These are phyloP conservation scores for Opisthocomus hoazin DNA, from an alignment of 2,113 vertebrate genomes.

Conservation along the genomic window DNA sequence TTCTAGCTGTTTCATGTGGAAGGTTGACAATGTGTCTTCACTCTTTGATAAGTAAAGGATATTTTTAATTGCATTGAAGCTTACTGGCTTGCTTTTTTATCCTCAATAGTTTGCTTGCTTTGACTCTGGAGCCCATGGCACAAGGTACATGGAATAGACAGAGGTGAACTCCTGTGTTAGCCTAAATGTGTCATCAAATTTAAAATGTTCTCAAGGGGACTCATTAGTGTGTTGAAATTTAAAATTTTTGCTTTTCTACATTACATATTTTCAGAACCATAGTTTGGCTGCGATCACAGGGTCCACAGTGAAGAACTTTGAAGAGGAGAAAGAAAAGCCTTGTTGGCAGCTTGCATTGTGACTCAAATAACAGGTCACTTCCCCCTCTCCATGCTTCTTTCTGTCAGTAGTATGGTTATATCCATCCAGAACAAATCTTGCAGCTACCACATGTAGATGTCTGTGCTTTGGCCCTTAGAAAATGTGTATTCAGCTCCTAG, in stretches of 20 bases:
- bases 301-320: accelerated
- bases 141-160: not conserved
- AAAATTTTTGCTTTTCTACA: not conserved
- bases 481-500: not conserved
- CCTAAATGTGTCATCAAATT: not conserved
- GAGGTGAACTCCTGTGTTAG: not conserved
- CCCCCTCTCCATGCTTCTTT: not conserved
- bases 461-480: not conserved
- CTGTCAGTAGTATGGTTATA: not conserved
- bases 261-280: not conserved
- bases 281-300: not conserved
- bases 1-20: not conserved
- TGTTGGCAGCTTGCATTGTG: not conserved
- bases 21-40: not conserved
- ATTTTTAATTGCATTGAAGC: not conserved
- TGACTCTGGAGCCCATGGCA: not conserved
- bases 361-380: not conserved
- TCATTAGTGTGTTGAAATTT: not conserved
- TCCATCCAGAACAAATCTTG: not conserved
- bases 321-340: not conserved
- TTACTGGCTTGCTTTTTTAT: not conserved
- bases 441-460: not conserved
- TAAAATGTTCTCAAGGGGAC: not conserved
- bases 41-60: not conserved
- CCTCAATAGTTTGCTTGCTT: not conserved